phyloP scores from a whole-genome alignment of 2,797 vertebrate genomes.

The Ctenopoma kingsleyae region DNA sequence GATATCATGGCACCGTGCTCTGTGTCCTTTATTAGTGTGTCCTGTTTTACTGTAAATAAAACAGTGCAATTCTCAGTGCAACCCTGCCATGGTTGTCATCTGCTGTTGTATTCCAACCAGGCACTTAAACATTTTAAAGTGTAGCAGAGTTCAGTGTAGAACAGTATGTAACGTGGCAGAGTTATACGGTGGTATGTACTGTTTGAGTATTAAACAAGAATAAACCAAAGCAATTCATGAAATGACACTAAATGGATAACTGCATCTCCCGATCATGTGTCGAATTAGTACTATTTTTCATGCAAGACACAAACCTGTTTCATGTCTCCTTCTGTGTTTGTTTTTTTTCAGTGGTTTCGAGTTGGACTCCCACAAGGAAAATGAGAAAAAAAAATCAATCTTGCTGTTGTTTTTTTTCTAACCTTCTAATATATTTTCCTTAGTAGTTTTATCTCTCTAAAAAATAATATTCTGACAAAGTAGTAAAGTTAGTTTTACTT shows the following conservation, averaged over 20 bases:
- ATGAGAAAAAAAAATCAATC: too few species aligned
- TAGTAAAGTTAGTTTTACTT: too few species aligned
- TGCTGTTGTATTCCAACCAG: constrained; percentile 43
- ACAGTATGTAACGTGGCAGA: background rate
- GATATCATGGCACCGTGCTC: constrained; percentile 62
- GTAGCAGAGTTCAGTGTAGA: constrained; percentile 22
- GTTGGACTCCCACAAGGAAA: too few species aligned
- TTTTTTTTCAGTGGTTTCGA: too few species aligned
- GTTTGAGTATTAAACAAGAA: constrained; percentile 5
- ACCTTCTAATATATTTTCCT: background rate
- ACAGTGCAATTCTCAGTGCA: constrained; percentile 52
- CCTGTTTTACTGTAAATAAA: constrained; percentile 68
- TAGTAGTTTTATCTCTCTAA: too few species aligned
- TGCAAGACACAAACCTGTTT: background rate
- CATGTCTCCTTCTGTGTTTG: background rate
- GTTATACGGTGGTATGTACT: background rate
- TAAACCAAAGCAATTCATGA: background rate
- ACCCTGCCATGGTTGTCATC: constrained; percentile 33
- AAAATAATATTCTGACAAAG: too few species aligned
- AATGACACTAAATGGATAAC: constrained; percentile 5
- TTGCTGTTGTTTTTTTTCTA: too few species aligned
- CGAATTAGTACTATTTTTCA: too few species aligned
- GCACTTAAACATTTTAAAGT: constrained; percentile 19
- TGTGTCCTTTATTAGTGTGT: constrained; percentile 67
- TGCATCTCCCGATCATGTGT: background rate